Conservation (phyloP, 1,140 invertebrate genomes). For the Heliconius hewitsoni region DNA sequence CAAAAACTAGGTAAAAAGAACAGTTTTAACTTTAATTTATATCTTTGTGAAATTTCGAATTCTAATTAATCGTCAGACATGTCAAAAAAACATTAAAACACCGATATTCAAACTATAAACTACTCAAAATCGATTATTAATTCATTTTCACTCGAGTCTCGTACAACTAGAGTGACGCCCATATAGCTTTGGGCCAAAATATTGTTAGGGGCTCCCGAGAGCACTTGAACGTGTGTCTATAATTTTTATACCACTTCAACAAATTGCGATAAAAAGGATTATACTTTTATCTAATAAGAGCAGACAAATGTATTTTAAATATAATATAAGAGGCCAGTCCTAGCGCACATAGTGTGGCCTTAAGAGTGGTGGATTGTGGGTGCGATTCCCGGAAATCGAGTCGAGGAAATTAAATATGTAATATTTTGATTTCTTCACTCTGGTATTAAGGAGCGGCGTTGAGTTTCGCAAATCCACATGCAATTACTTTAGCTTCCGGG, state of each 20-base stretch:
- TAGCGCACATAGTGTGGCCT: no score
- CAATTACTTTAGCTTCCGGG: background rate
- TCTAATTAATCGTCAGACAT: no score
- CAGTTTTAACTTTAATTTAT: no score
- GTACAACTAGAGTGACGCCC: background rate
- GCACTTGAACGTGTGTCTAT: slow-evolving; percentile 44
- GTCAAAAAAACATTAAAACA: no score
- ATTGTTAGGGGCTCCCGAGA: slow-evolving; percentile 50
- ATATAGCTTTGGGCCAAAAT: slow-evolving; percentile 49
- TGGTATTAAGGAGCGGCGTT: no score
- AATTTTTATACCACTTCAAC: slow-evolving; percentile 60
- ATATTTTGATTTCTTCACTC: background rate
- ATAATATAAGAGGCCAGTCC: no score
- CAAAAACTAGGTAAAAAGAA: no score
- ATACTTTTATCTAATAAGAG: background rate
- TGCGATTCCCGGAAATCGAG: no score
- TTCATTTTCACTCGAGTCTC: background rate
- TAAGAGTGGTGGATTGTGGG: no score
- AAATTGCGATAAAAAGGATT: slow-evolving; percentile 13
- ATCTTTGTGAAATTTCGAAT: no score
- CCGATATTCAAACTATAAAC: background rate
- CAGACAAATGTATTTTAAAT: background rate
- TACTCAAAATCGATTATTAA: background rate
- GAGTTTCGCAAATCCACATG: background rate
- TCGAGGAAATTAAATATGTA: no score